Base-by-base conservation (phyloP, 2,113 vertebrate genomes). In the Corythaeola cristata region DNA sequence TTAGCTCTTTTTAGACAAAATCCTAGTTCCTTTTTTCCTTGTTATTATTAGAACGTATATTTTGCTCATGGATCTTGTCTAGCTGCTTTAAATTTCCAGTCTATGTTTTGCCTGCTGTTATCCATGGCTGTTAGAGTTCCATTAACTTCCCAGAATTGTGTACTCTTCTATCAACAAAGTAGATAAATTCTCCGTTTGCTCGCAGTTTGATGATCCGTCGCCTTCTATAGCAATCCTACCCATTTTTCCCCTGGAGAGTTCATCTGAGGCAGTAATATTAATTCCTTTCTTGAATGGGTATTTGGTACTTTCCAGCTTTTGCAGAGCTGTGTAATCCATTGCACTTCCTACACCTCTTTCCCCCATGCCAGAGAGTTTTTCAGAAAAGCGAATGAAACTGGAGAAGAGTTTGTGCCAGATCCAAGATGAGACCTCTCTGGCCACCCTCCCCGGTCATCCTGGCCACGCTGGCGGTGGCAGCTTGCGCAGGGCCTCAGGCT, bases 401-500 rank as follows among this genome's bases (percentile, higher is more conserved):
- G 44, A 18, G 66, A 47, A 35, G 53, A 41, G 8, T 35, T 58
- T 26, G 59, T 28, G 67, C 2, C 22, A 8, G 24, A 28, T 15
- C 3, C 47, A 32, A 41, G 53, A 2, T 1, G 45, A 33, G 22
- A 26, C 5, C 6, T 39, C 12, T 45, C 19, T 32, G 0, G 1
- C 64, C 39, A 32, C 64, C 9, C n/a, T 72, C 11, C 33, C 24
- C 14, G 0, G 3, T 41, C 60, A 8, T 23, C 41, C 3, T 50
- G 75, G 39, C 32, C 41, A 8, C 0, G 2, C 18, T n/a, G n/a
- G 16, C 4, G 4, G 11, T 20, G 33, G 47, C 11, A 5, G 15
- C 45, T 20, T 47, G 41, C 20, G 2, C 41, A 9, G 33, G 37
- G 49, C 50, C 18, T 27, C 2, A 9, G 59, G 12, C 50, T 76